Conservation (phyloP, 2,113 vertebrate species). For the Ginglymostoma cirratum region DNA sequence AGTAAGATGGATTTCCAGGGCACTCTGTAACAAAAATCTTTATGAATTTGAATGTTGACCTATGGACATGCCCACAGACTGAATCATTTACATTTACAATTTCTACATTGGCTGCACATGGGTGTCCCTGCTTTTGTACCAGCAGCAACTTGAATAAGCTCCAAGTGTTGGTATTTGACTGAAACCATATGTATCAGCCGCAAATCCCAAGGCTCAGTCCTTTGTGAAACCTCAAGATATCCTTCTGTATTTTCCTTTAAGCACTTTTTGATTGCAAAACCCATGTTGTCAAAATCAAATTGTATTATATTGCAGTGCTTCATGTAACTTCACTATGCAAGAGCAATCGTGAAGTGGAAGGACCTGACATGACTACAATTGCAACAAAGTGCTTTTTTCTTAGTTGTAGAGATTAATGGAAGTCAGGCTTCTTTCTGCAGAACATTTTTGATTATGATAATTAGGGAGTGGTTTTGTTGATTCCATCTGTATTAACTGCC, state of each 20-base stretch:
- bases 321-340: neutral
- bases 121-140: neutral
- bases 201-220: neutral
- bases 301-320: neutral
- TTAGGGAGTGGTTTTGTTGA: neutral
- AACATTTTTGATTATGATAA: neutral
- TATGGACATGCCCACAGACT: neutral
- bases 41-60: neutral
- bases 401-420: neutral
- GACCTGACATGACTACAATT: neutral
- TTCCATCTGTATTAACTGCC: neutral
- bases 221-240: neutral
- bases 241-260: neutral
- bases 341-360: neutral
- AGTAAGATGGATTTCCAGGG: neutral
- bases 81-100: neutral
- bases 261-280: neutral
- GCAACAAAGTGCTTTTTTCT: neutral
- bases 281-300: neutral
- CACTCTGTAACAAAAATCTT: neutral
- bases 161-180: neutral
- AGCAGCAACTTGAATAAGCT: neutral
- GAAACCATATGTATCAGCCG: neutral
- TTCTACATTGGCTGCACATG: conserved; percentile 8
- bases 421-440: neutral